A percentile compares a stretch with the other conserved stretches of the same genome.
Conservation (phyloP, 2,888 invertebrate genomes). For the Protophormia terraenovae region DNA sequence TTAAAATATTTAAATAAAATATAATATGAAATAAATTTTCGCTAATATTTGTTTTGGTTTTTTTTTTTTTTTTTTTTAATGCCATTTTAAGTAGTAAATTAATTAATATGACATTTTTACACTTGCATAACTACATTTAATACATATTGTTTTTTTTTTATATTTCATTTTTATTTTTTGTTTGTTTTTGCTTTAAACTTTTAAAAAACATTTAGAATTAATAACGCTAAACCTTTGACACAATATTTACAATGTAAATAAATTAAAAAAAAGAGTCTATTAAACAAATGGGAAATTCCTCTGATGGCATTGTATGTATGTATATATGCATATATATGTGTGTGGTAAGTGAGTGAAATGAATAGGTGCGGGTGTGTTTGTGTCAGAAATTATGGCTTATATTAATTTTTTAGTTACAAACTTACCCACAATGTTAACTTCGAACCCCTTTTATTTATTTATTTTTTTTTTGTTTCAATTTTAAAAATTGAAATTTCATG, state of each 20-base stretch:
- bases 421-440: constrained; percentile 79
- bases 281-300: background rate
- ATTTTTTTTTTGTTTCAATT: constrained; percentile 70
- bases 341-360: constrained; percentile 1
- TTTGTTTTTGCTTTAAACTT: constrained; percentile 51
- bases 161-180: constrained; percentile 61
- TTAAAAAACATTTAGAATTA: constrained; percentile 67
- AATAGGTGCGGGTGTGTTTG: background rate
- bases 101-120: constrained; percentile 33
- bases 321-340: background rate
- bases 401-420: constrained; percentile 62
- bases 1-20: background rate
- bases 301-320: constrained; percentile 16
- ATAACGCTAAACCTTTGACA: constrained; percentile 67
- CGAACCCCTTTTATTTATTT: constrained; percentile 79
- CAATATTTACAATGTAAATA: constrained; percentile 63
- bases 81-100: background rate
- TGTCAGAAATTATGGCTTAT: constrained; percentile 66
- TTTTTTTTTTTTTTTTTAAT: background rate
- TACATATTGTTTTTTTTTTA: constrained; percentile 35
- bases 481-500: constrained; percentile 26
- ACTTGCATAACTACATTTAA: constrained; percentile 44
- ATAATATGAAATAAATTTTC: background rate
- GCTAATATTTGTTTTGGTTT: background rate
- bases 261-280: background rate